Base-by-base conservation (phyloP, 2,888 invertebrate species). In the Nymphalis polychloros region DNA sequence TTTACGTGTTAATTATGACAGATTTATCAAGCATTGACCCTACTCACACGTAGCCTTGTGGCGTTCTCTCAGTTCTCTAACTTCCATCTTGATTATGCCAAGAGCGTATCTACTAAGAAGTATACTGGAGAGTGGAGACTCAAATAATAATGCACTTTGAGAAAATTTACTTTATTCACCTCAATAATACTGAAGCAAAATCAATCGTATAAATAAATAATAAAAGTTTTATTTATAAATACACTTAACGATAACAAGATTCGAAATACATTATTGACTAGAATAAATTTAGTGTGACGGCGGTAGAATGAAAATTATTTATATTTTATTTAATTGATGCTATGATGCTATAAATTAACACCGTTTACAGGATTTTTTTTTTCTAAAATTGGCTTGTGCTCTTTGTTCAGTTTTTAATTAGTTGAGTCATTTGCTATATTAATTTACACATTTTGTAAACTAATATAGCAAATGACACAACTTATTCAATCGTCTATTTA, bases 91-190 rank as follows among this genome's bases (percentile, higher is more conserved):
- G 23, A 2, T 8, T 35, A 8, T 35, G 27, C 27, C 27, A 31
- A 31, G 27, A 31, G 27, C 6, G 3, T 27, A 27, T 27, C 8
- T 3, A 50, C 49, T 50, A 20, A 50, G 48, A 46, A 46, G 16
- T 47, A 13, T 35, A 52, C 31, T n/a, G 47, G 19, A 27, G 5
- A 27, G 7, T n/a, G 47, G 19, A 27, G 5, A 27, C 2, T 31
- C 5, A 47, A 77, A 79, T 77, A 76, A 81, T 80, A 79, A 75
- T 64, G 68, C 73, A 69, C 60, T 67, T 55, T 70, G 72, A 72
- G 73, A 72, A 84, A 85, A 82, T 83, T 77, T 87, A 84, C 85
- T 91, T 90, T 90, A 91, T 89, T 90, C 82, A 85, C 77, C 79
- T 72, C 75, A 81, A 86, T 88, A 89, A 89, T 88, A 88, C 79